Percentiles rank a stretch among this genome's conserved stretches.
Evolutionary conservation across 2,797 vertebrate species (phyloP).

Genomic region (Xyrichtys novacula): DNA sequence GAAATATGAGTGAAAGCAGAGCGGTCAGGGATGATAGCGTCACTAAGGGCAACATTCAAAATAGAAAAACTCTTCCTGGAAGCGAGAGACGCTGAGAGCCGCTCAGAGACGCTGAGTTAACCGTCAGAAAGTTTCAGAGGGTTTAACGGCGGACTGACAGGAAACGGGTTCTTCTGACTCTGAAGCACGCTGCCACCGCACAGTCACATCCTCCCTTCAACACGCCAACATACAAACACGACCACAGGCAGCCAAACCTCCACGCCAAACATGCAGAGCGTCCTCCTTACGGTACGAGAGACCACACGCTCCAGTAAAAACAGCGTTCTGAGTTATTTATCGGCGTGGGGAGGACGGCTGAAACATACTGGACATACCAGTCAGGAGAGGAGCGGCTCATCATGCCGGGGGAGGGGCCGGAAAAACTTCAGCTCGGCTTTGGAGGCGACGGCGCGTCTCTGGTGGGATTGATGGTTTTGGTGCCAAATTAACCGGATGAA

Average conservation of each 20-base stretch:
- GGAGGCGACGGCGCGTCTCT: not conserved
- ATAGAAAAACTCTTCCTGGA: constrained; percentile 56
- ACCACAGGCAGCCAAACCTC: not conserved
- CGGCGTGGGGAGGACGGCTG: not conserved
- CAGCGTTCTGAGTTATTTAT: not conserved
- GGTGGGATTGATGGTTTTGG: not conserved
- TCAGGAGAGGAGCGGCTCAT: not conserved
- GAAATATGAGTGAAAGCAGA: constrained; percentile 61
- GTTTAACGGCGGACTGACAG: constrained; percentile 1
- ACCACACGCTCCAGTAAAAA: not conserved
- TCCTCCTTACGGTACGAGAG: too few species aligned
- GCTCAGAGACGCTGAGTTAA: constrained; percentile 10
- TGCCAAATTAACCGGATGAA: too few species aligned
- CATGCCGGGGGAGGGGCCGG: constrained; percentile 1
- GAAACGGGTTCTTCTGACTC: too few species aligned
- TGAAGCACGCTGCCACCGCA: constrained; percentile 13
- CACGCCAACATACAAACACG: not conserved
- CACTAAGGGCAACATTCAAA: constrained; percentile 61
- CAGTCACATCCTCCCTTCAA: not conserved
- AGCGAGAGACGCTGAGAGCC: constrained; percentile 13
- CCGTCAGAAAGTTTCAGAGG: constrained; percentile 7
- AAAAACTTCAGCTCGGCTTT: not conserved
- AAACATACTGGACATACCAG: constrained; percentile 20
- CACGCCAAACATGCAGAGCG: not conserved
- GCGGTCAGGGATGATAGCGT: constrained; percentile 54